Conservation (phyloP, 2,113 vertebrate genomes). For the Grallaria varia region DNA sequence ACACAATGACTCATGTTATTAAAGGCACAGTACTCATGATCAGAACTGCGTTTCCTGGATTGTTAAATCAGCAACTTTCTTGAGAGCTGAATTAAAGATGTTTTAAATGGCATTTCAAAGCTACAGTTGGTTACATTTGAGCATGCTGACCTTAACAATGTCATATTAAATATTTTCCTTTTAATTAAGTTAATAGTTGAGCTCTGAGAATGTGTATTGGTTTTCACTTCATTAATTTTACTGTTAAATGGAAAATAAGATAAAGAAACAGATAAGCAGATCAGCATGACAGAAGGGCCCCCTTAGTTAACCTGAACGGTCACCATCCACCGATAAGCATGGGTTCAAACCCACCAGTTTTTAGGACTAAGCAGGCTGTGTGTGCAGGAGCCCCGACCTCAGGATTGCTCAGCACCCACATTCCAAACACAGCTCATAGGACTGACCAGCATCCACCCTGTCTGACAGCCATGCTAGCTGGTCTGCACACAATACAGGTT, state of each 20-base stretch:
- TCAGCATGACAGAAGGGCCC: neutral
- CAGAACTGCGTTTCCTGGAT: neutral
- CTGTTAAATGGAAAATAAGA: neutral
- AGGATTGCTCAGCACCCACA: neutral
- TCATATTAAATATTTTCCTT: conserved; percentile 14
- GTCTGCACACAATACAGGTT: neutral
- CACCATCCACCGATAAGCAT: neutral
- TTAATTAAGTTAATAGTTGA: conserved; percentile 32
- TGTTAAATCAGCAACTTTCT: conserved; percentile 33
- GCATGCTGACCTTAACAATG: neutral
- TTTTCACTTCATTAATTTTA: conserved; percentile 24
- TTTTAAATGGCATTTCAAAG: conserved; percentile 31
- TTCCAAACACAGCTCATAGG: neutral
- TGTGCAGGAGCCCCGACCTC: accelerated
- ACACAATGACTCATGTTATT: conserved; percentile 19
- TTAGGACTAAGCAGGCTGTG: neutral
- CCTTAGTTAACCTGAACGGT: neutral
- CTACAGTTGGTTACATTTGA: conserved; percentile 8
- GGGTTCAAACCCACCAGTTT: neutral
- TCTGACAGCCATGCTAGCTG: neutral
- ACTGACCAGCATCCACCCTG: accelerated
- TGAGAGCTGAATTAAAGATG: neutral
- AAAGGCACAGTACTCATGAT: neutral
- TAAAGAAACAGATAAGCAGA: neutral
- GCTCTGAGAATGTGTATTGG: neutral